A percentile compares a stretch with the other conserved stretches of the same genome.
Evolutionary conservation across 2,888 invertebrate genomes (phyloP).

Genomic region (Steromphala cineraria): DNA sequence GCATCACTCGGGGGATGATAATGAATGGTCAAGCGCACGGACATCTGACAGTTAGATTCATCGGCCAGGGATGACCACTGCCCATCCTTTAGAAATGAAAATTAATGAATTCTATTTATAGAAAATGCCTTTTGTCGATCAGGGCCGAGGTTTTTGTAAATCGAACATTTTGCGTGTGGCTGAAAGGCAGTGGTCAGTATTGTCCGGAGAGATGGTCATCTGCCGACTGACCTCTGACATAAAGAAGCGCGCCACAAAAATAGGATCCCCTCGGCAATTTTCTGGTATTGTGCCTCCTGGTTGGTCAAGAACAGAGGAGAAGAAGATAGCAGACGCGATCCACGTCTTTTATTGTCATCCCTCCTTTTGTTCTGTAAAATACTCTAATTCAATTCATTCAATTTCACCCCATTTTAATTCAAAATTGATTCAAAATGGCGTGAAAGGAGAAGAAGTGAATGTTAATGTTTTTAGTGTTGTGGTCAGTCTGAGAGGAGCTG

Average conservation of each 20-base stretch:
- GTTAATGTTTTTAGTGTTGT: slow-evolving; percentile 18
- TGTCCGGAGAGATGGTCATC: slow-evolving; percentile 25
- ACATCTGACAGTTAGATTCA: slow-evolving; percentile 21
- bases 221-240: slow-evolving; percentile 23
- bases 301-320: not conserved
- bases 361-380: not conserved
- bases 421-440: slow-evolving; percentile 13
- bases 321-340: not conserved
- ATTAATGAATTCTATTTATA: slow-evolving; percentile 27
- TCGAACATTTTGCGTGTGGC: slow-evolving; percentile 12
- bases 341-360: not conserved
- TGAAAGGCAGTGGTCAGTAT: slow-evolving; percentile 19
- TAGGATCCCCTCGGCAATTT: slow-evolving; percentile 23
- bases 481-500: not conserved
- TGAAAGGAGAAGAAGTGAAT: not conserved
- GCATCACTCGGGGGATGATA: not conserved
- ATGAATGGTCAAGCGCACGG: slow-evolving; percentile 21
- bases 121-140: slow-evolving; percentile 20
- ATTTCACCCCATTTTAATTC: not conserved
- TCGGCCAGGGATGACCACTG: slow-evolving; percentile 16
- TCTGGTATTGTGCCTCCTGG: slow-evolving; percentile 14
- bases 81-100: slow-evolving; percentile 23
- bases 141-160: slow-evolving; percentile 9
- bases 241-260: slow-evolving; percentile 22
- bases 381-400: slow-evolving; percentile 16